Base-by-base conservation (phyloP, 2,888 invertebrate species). In the Bibio marci region DNA sequence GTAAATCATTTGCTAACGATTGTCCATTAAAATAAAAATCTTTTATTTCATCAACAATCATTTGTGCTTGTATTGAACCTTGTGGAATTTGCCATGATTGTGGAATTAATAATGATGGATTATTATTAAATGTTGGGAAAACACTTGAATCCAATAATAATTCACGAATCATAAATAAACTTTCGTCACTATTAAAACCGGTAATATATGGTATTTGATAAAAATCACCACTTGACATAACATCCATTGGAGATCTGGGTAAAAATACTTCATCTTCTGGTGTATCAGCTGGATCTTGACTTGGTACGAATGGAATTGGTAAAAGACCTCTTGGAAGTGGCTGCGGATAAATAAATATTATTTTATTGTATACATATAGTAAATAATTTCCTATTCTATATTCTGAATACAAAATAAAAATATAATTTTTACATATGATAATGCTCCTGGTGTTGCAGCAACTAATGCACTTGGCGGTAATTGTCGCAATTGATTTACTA, bases 131-230 rank as follows among this genome's bases (percentile, higher is more conserved):
- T 25, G 36, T 35, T 15, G 14, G 30, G 10, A 42, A 25, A 3
- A 33, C 34, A 14, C 13, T 37, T 10, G 22, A 12, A 30, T 39
- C 36, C 4, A 42, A 10, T 6, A 36, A 15, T 11, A 14, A 2
- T 28, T 44, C 44, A 14, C 26, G 31, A 7, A 42, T 26, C 34
- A 37, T 34, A 6, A 44, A 38, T 3, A 42, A 34, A 26, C 43
- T 39, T 40, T 45, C 45, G 26, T 38, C 39, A 19, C 30, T 30
- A 15, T 30, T 41, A 12, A 42, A 36, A 3, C 47, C 46, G 3
- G 41, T 43, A 30, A 47, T 47, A 17, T 37, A 41, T 18, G 47
- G 47, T 25, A 47, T 39, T 22, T 37, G 37, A 15, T 41, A 30
- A 18, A 45, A 41, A 4, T 41, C 27, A 1, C 46, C 45, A 25